Percentiles rank a stretch among this genome's conserved stretches.
phyloP scores from a whole-genome alignment of 2,888 invertebrate species.

The Steinernema hermaphroditum region DNA sequence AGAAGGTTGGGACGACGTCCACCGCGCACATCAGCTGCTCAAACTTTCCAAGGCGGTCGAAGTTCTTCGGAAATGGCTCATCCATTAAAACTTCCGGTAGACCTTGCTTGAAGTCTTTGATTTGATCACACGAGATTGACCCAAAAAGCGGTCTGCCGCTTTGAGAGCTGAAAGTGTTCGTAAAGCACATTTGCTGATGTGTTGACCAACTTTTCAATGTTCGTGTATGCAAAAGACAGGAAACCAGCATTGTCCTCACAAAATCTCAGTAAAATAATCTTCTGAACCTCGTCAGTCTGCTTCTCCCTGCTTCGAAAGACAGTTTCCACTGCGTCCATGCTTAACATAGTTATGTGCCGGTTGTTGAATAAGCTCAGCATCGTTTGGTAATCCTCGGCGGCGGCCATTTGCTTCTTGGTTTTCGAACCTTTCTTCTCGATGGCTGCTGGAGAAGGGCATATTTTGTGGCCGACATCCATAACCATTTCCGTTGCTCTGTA shows the following conservation, averaged over 20 bases:
- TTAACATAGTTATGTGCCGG: slow-evolving; percentile 38
- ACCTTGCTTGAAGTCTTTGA: slow-evolving; percentile 57
- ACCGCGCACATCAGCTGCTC: slow-evolving; percentile 21
- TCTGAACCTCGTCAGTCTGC: background rate
- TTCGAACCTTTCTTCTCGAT: slow-evolving; percentile 54
- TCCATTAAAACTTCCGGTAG: slow-evolving; percentile 53
- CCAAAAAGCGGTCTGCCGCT: slow-evolving; percentile 42
- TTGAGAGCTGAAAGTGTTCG: slow-evolving; percentile 9
- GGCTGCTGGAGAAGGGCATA: slow-evolving; percentile 48
- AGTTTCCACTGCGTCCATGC: background rate
- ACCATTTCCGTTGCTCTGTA: slow-evolving; percentile 38
- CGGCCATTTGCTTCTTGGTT: slow-evolving; percentile 56
- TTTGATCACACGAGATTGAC: slow-evolving; percentile 49
- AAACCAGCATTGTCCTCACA: slow-evolving; percentile 54
- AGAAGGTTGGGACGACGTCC: background rate
- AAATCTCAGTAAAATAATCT: slow-evolving; percentile 45
- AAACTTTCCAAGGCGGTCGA: slow-evolving; percentile 36
- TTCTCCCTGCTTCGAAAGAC: background rate
- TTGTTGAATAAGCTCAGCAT: slow-evolving; percentile 56
- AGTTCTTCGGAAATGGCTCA: slow-evolving; percentile 48
- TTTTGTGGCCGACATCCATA: slow-evolving; percentile 53
- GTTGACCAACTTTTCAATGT: background rate
- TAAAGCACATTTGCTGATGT: slow-evolving; percentile 1
- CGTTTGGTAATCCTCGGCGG: slow-evolving; percentile 56
- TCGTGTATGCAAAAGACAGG: slow-evolving; percentile 43